Percentiles rank a stretch among this genome's conserved stretches.
Conservation (phyloP, 1,140 invertebrate genomes). For the Drosophila ohnishii region DNA sequence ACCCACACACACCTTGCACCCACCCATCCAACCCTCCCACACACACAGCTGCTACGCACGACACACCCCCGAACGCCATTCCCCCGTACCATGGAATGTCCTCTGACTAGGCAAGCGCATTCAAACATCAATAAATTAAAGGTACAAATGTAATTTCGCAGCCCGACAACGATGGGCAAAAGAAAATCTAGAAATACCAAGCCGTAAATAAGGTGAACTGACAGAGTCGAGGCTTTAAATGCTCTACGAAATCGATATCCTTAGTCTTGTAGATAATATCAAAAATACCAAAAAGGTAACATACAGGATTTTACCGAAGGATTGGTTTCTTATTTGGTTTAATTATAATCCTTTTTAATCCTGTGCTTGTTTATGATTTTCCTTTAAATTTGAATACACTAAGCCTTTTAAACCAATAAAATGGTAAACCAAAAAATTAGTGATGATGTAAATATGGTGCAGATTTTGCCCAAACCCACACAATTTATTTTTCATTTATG, state of each 20-base stretch:
- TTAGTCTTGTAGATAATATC: background rate
- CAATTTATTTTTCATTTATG: background rate
- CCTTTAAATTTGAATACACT: too few relatives aligned
- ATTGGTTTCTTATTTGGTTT: background rate
- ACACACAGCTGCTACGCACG: constrained; percentile 38
- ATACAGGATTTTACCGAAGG: background rate
- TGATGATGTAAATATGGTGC: too few relatives aligned
- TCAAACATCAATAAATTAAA: constrained; percentile 80
- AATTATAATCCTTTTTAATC: background rate
- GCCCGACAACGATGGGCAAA: constrained; percentile 37
- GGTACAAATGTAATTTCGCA: constrained; percentile 79
- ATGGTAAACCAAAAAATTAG: background rate
- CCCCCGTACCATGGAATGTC: constrained; percentile 3
- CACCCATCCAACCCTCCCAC: constrained; percentile 39
- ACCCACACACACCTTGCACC: constrained; percentile 22
- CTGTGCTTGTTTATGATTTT: background rate
- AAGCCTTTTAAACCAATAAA: too few relatives aligned
- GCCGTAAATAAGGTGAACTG: constrained; percentile 9
- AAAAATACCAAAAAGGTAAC: background rate
- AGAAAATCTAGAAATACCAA: constrained; percentile 21
- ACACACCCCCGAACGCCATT: constrained; percentile 46
- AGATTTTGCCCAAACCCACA: too few relatives aligned
- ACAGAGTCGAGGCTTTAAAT: background rate
- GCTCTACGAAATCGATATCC: background rate
- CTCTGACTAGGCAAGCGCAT: constrained; percentile 54